Conservation (phyloP, 2,113 vertebrate species). For the Trematomus loennbergii region DNA sequence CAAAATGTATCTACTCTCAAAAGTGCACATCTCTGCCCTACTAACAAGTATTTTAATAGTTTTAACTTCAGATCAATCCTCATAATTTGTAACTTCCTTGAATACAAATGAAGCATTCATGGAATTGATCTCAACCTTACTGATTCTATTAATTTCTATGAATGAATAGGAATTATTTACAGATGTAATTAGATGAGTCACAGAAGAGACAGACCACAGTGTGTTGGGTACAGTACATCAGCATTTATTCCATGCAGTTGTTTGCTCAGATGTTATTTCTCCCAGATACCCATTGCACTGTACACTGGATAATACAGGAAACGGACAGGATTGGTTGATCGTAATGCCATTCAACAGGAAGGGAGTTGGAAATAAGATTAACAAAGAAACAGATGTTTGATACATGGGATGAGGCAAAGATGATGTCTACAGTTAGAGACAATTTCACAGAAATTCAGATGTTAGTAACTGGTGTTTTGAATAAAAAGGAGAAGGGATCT, state of each 20-base stretch:
- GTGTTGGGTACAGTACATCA: slow-evolving; percentile 88
- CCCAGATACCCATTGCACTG: slow-evolving; percentile 87
- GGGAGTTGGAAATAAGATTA: slow-evolving; percentile 58
- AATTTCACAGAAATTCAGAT: slow-evolving; percentile 74
- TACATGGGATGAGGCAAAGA: slow-evolving; percentile 64
- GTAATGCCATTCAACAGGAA: slow-evolving; percentile 79
- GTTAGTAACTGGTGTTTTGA: slow-evolving; percentile 55
- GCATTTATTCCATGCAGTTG: slow-evolving; percentile 97
- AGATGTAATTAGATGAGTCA: not conserved
- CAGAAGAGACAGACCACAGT: slow-evolving; percentile 25
- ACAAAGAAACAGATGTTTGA: slow-evolving; percentile 68
- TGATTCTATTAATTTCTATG: not conserved
- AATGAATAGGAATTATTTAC: not conserved
- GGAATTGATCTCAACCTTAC: not conserved
- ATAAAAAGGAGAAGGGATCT: slow-evolving; percentile 56
- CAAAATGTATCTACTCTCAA: no score
- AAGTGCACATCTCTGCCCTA: no score
- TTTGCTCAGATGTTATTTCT: slow-evolving; percentile 90
- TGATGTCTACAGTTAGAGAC: slow-evolving; percentile 67
- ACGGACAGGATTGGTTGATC: slow-evolving; percentile 83
- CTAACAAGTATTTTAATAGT: no score
- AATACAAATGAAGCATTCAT: not conserved
- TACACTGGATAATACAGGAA: slow-evolving; percentile 87
- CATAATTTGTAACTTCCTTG: not conserved
- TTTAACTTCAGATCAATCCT: no score